Percentiles rank a stretch among this genome's conserved stretches.
These are phyloP conservation scores for Poecile atricapillus DNA, from an alignment of 2,113 vertebrate genomes.

Conservation along the genomic window DNA sequence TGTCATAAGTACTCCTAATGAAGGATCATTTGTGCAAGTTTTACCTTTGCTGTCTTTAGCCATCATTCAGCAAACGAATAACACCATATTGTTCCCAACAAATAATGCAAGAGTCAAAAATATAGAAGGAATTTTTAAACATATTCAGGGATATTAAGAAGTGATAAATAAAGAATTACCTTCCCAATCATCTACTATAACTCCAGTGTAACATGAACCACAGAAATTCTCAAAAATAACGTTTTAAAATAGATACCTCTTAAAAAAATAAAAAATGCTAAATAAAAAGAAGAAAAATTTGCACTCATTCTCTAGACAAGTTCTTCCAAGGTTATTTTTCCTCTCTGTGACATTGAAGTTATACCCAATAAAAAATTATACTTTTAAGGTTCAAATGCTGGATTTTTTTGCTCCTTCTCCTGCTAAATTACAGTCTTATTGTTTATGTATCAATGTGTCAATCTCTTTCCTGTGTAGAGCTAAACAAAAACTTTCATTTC, in stretches of 20 bases:
- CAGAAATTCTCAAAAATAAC: neutral
- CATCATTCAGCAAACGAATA: neutral
- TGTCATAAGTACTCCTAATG: neutral
- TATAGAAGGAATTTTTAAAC: neutral
- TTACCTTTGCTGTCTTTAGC: neutral
- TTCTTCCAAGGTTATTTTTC: neutral
- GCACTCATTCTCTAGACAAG: rapidly evolving
- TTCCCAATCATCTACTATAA: neutral
- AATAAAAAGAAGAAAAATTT: neutral
- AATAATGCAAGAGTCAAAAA: neutral
- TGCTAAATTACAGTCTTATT: neutral
- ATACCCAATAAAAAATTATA: neutral
- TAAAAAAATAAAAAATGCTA: neutral
- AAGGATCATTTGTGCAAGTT: neutral
- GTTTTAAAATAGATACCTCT: neutral
- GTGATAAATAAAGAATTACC: neutral
- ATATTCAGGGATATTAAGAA: neutral
- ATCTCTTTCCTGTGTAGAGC: neutral
- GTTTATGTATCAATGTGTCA: neutral
- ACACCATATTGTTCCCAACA: neutral
- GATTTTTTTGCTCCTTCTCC: neutral
- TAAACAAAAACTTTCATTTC: neutral
- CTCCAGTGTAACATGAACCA: neutral
- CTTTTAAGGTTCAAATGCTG: neutral
- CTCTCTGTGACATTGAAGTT: neutral